Conservation (phyloP, 2,797 vertebrate species). For the Ctenosaura bakeri region DNA sequence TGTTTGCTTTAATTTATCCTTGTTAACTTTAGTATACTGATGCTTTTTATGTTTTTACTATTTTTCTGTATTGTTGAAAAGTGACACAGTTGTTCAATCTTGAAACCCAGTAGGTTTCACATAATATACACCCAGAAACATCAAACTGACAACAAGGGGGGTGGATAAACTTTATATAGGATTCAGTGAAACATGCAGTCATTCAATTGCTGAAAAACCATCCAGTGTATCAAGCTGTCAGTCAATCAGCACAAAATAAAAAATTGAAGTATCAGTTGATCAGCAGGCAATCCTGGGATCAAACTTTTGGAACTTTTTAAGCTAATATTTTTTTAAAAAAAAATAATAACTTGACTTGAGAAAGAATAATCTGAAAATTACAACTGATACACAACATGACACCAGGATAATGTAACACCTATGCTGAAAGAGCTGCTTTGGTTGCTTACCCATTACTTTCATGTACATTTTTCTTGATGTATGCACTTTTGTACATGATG, state of each 20-base stretch:
- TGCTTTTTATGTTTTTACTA: background rate
- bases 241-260: constrained; percentile 27
- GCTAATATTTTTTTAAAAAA: background rate
- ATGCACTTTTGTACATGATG: background rate
- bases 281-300: background rate
- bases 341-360: background rate
- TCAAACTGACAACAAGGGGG: background rate
- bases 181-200: constrained; percentile 38
- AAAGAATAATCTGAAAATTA: background rate
- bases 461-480: background rate
- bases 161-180: constrained; percentile 1
- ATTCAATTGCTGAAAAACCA: constrained; percentile 24
- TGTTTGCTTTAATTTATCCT: background rate
- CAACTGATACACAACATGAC: background rate
- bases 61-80: background rate
- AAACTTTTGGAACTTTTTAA: background rate
- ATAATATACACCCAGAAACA: constrained; percentile 7
- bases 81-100: background rate
- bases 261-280: constrained; percentile 20
- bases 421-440: background rate
- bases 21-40: background rate
- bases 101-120: constrained; percentile 26
- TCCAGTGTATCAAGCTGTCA: constrained; percentile 25
- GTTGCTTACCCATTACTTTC: background rate
- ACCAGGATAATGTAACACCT: background rate